Base-by-base conservation (phyloP, 2,888 invertebrate genomes). In the Saturnia japonica region DNA sequence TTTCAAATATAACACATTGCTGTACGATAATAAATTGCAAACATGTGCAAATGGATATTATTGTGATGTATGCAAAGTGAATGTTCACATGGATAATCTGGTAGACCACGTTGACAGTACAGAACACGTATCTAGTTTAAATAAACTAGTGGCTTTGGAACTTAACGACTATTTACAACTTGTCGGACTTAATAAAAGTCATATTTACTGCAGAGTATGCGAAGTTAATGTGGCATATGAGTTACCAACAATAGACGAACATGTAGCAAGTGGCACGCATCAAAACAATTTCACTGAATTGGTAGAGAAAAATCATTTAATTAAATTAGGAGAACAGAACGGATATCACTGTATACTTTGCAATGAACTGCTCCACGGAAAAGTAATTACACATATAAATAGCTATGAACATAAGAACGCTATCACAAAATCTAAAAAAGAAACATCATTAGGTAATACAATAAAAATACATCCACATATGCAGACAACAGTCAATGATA, bases 11-110 rank as follows among this genome's bases (percentile, higher is more conserved):
- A 40, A 64, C 11, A 11, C 16, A 4, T 19, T 64, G 2, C 16
- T 74, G 0, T 72, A 73, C 60, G 54, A 67, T 11, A 74, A 74
- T 66, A 74, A 76, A 70, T 60, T 76, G 0, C 73, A 72, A 42
- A 72, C 73, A 64, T 40, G 40, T 40, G 64, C 34, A 7, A 40
- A 64, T 40, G 64, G 64, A 40, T 40, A 40, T 64, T 64, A 64
- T 22, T 64, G 64, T 40, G 40, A 64, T 9, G 1, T 64, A 64
- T 64, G 64, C 57, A 60, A 60, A 25, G 57, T 19, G 40, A n/a
- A 64, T 11, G 11, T 64, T 64, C 40, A 40, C 40, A 19, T 64
- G 2, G 40, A 40, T 64, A 40, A 19, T 9, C 9, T 64, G 11
- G 11, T 40, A 40, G 64, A 40, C 1, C 64, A 64, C n/a, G 11